phyloP scores from a whole-genome alignment of 1,140 invertebrate genomes.

The Gonioctena quinquepunctata region DNA sequence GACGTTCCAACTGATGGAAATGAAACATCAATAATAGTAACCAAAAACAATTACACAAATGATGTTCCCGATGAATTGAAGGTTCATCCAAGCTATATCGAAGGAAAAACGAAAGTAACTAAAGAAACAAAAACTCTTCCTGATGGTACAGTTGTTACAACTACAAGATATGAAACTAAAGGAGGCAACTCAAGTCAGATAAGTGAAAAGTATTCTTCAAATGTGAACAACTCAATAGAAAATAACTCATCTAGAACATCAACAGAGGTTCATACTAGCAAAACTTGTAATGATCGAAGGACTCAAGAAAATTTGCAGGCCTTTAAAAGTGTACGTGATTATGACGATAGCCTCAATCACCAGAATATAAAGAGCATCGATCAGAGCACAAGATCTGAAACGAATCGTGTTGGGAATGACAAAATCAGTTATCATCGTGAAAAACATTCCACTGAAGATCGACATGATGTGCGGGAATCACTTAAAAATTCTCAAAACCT shows the following conservation, averaged over 20 bases:
- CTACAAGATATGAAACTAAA: constrained; percentile 65
- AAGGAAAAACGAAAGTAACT: constrained; percentile 62
- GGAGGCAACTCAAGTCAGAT: constrained; percentile 36
- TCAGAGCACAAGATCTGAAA: background rate
- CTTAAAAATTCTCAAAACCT: background rate
- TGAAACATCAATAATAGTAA: constrained; percentile 23
- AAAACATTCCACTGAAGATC: background rate
- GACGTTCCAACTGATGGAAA: constrained; percentile 7
- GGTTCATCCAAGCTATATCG: constrained; percentile 41
- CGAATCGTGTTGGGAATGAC: background rate
- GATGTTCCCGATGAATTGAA: constrained; percentile 41
- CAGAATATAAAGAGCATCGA: background rate
- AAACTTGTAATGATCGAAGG: background rate
- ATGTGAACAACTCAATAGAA: background rate
- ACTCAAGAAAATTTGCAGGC: background rate
- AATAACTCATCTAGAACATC: background rate
- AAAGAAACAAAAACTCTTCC: constrained; percentile 67
- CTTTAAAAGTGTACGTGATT: background rate
- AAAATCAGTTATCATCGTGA: background rate
- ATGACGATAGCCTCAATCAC: background rate
- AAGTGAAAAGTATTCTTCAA: constrained; percentile 1
- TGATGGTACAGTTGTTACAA: constrained; percentile 67
- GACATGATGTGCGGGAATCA: background rate
- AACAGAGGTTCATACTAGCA: background rate
- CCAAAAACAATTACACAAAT: constrained; percentile 40